Evolutionary conservation across 2,113 vertebrate species (phyloP).

Genomic region (Odontesthes bonariensis): DNA sequence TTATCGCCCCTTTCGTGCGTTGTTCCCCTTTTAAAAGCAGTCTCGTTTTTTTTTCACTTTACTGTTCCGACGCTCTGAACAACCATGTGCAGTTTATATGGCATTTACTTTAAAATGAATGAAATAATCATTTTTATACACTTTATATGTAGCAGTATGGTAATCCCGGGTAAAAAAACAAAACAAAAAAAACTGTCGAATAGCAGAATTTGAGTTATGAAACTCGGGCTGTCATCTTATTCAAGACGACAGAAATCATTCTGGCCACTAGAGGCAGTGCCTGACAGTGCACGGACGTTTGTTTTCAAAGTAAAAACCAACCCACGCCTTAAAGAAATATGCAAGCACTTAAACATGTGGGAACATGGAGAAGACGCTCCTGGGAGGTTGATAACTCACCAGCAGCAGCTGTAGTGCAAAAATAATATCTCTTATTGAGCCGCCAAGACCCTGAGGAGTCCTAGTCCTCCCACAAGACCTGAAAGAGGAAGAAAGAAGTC

Average conservation of each 20-base stretch:
- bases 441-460: too few relatives aligned
- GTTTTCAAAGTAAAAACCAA: neutral
- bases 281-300: neutral
- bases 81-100: neutral
- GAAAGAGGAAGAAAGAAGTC: constrained; percentile 9
- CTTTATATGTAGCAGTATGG: neutral
- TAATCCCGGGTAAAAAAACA: rapidly evolving
- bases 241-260: too few relatives aligned
- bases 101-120: neutral
- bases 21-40: neutral
- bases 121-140: neutral
- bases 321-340: neutral
- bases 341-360: too few relatives aligned
- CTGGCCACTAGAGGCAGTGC: neutral
- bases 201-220: neutral
- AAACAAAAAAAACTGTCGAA: neutral
- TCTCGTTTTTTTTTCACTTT: too few relatives aligned
- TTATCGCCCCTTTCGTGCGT: constrained; percentile 5
- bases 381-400: too few relatives aligned
- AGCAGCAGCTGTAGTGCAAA: too few relatives aligned
- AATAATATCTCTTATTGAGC: neutral
- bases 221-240: neutral
- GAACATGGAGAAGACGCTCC: neutral
- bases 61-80: neutral
- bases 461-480: neutral